Evolutionary conservation across 2,888 invertebrate genomes (phyloP).

Genomic region (Alsophila aescularia): DNA sequence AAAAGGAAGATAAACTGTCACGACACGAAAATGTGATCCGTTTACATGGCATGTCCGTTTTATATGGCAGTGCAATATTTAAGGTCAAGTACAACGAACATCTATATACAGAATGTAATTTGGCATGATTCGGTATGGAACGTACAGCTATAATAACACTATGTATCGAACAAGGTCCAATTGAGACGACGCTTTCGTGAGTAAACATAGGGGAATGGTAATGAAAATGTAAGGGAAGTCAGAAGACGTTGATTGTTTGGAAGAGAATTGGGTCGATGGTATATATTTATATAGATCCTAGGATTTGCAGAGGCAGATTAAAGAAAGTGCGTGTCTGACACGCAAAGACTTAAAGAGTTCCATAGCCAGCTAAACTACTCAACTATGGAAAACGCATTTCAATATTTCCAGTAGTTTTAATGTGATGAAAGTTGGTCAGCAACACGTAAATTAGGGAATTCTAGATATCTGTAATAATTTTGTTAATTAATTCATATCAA

Average conservation of each 20-base stretch:
- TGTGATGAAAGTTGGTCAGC: too few relatives aligned
- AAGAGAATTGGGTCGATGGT: not conserved
- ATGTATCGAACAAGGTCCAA: not conserved
- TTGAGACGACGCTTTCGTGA: constrained; percentile 4
- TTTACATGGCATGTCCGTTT: not conserved
- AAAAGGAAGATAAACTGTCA: too few relatives aligned
- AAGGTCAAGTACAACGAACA: not conserved
- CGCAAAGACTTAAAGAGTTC: too few relatives aligned
- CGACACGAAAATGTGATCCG: too few relatives aligned
- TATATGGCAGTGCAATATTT: not conserved
- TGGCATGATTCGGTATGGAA: not conserved
- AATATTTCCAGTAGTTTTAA: too few relatives aligned
- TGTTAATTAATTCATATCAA: too few relatives aligned
- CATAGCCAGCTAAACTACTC: too few relatives aligned
- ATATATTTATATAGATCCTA: not conserved
- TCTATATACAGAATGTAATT: not conserved
- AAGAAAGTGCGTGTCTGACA: too few relatives aligned
- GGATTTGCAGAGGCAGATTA: not conserved
- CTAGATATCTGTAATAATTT: too few relatives aligned
- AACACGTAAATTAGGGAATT: too few relatives aligned
- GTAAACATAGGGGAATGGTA: constrained; percentile 14
- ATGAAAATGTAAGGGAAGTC: constrained; percentile 14
- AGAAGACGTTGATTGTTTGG: constrained; percentile 5
- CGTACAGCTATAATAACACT: not conserved
- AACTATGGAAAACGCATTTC: too few relatives aligned